Percentiles rank a stretch among this genome's conserved stretches.
These are phyloP conservation scores for Saccostrea glomerata DNA, from an alignment of 1,140 invertebrate species.

Conservation along the genomic window DNA sequence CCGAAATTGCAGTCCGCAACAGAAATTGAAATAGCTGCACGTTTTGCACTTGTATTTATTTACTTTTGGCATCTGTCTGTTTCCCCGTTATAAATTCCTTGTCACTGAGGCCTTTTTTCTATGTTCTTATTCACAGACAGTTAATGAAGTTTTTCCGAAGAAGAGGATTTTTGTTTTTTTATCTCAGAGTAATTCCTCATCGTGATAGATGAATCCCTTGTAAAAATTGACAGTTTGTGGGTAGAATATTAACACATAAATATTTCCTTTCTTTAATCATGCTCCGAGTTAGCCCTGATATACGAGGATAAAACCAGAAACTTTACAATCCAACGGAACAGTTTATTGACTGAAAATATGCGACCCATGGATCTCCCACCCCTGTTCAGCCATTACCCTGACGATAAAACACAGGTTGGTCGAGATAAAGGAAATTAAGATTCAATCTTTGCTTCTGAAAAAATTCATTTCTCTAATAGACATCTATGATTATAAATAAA, in stretches of 20 bases:
- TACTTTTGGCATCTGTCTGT: not conserved
- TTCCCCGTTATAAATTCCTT: slow-evolving; percentile 1
- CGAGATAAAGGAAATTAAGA: slow-evolving; percentile 24
- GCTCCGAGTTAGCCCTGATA: slow-evolving; percentile 2
- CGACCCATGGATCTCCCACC: slow-evolving; percentile 25
- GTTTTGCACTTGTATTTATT: slow-evolving; percentile 9
- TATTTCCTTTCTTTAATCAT: slow-evolving; percentile 10
- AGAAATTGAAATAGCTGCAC: slow-evolving; percentile 16
- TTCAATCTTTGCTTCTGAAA: not conserved
- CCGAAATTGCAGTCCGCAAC: not conserved
- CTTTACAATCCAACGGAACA: not conserved
- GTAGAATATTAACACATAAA: slow-evolving; percentile 31
- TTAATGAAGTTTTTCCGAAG: slow-evolving; percentile 1
- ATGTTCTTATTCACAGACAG: not conserved
- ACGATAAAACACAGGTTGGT: slow-evolving; percentile 4
- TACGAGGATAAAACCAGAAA: not conserved
- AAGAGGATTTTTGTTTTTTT: not conserved
- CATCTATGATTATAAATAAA: slow-evolving; percentile 16
- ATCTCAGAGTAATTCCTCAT: not conserved
- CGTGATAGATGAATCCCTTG: slow-evolving; percentile 25
- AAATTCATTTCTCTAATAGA: not conserved
- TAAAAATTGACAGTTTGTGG: slow-evolving; percentile 27
- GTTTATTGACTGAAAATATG: slow-evolving; percentile 33
- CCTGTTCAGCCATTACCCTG: slow-evolving; percentile 12
- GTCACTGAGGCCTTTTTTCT: slow-evolving; percentile 11